These are phyloP conservation scores for Coranthus polyacanthus DNA, from an alignment of 2,797 vertebrate species.

Conservation along the genomic window DNA sequence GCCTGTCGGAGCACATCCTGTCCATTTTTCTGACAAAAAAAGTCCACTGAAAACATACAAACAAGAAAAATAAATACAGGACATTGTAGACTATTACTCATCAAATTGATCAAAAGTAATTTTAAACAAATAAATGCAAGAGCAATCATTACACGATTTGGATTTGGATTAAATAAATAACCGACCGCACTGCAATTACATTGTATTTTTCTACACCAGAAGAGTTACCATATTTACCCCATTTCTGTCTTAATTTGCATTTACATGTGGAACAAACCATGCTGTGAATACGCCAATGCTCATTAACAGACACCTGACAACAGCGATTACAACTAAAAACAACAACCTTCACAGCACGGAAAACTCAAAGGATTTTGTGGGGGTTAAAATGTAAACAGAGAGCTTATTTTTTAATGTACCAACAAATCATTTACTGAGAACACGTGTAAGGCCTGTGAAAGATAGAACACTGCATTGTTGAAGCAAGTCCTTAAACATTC, in stretches of 20 bases:
- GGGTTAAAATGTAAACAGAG: constrained; percentile 42
- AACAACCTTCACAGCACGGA: constrained; percentile 25
- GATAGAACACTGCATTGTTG: background rate
- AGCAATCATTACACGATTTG: background rate
- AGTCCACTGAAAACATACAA: background rate
- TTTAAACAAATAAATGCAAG: background rate
- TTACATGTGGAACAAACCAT: constrained; percentile 63
- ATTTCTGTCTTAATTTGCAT: constrained; percentile 49
- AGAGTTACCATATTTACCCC: constrained; percentile 42
- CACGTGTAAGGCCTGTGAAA: background rate
- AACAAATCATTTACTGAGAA: constrained; percentile 33
- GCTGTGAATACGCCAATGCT: constrained; percentile 61
- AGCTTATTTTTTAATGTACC: constrained; percentile 4
- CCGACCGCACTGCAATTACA: background rate
- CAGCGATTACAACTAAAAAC: constrained; percentile 48
- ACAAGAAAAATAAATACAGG: background rate
- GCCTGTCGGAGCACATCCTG: background rate
- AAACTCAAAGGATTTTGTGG: constrained; percentile 15
- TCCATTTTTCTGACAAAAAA: constrained; percentile 1
- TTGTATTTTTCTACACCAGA: background rate
- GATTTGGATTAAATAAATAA: background rate
- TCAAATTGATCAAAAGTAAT: background rate
- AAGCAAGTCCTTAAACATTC: too few species aligned
- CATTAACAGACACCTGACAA: constrained; percentile 60
- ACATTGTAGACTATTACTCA: background rate